Conservation (phyloP, 2,888 invertebrate species). For the Tipula confusa region DNA sequence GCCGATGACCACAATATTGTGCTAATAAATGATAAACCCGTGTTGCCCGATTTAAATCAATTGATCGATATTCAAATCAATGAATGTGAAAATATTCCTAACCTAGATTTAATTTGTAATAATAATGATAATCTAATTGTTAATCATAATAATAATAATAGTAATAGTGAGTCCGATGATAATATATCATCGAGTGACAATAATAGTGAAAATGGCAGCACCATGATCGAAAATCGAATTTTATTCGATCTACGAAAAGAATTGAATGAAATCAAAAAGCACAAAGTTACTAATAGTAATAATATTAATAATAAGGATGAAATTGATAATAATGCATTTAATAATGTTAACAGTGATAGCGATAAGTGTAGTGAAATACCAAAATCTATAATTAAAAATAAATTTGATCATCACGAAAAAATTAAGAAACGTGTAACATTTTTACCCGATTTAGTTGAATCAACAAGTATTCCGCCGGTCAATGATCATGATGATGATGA, state of each 20-base stretch:
- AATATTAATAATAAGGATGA: neutral
- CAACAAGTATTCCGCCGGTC: neutral
- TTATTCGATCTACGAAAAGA: slow-evolving; percentile 12
- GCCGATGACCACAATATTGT: neutral
- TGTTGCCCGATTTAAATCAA: slow-evolving; percentile 3
- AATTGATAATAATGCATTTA: neutral
- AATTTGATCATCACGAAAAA: neutral
- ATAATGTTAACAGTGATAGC: neutral
- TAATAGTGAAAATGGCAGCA: neutral
- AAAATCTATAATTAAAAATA: slow-evolving; percentile 28
- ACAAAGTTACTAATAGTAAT: neutral
- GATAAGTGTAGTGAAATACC: neutral
- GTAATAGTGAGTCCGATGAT: neutral
- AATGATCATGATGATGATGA: neutral
- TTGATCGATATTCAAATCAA: slow-evolving; percentile 1
- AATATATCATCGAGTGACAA: neutral
- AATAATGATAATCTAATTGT: slow-evolving; percentile 4
- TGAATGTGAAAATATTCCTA: slow-evolving; percentile 26
- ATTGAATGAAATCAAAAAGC: neutral
- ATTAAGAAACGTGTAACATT: slow-evolving; percentile 16
- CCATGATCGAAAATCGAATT: neutral
- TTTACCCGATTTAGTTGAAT: slow-evolving; percentile 30
- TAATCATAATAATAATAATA: neutral
- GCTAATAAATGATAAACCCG: neutral
- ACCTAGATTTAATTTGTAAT: slow-evolving; percentile 26